These are phyloP conservation scores for Conger conger DNA, from an alignment of 2,113 vertebrate species.

Conservation along the genomic window DNA sequence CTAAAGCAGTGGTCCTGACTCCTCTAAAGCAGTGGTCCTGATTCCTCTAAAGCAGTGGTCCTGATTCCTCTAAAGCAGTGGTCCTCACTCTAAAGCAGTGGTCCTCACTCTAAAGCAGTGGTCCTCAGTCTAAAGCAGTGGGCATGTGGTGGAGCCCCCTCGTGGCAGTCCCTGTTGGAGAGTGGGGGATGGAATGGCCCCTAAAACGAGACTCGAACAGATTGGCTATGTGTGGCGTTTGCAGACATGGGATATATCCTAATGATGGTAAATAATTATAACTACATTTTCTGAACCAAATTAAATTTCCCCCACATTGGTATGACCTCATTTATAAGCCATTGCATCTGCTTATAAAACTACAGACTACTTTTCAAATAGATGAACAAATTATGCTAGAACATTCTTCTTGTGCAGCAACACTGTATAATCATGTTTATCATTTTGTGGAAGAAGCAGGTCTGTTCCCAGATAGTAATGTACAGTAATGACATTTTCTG, in stretches of 20 bases:
- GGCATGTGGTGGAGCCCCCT: too few species aligned
- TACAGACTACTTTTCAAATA: neutral
- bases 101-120: too few species aligned
- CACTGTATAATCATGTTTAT: neutral
- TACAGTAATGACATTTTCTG: constrained; percentile 5
- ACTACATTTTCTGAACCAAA: neutral
- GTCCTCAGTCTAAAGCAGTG: neutral
- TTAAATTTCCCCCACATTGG: neutral
- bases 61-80: too few species aligned
- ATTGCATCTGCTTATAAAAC: neutral
- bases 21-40: too few species aligned
- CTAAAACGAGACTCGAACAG: neutral
- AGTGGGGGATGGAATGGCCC: neutral
- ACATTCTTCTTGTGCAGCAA: neutral
- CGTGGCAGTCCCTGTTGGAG: neutral
- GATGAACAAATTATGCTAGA: neutral
- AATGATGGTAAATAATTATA: neutral
- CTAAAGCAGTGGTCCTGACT: too few species aligned
- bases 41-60: too few species aligned
- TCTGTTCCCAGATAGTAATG: neutral
- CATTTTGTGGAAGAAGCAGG: neutral
- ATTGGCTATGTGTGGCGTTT: neutral
- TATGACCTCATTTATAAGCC: neutral
- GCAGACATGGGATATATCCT: neutral
- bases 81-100: too few species aligned